These are phyloP conservation scores for Synanthedon andrenaeformis DNA, from an alignment of 2,888 invertebrate genomes.

Conservation along the genomic window DNA sequence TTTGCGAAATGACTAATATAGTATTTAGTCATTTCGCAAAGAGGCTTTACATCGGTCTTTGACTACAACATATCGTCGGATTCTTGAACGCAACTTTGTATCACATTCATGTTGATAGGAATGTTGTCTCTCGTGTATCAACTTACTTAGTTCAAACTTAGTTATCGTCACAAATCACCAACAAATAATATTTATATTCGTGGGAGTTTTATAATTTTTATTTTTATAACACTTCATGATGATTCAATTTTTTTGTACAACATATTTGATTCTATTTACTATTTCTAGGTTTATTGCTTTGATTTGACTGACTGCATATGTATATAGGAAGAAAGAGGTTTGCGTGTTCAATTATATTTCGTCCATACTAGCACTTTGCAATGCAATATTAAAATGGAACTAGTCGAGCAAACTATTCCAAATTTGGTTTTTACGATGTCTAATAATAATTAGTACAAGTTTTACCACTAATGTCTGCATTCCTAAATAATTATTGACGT, in stretches of 20 bases:
- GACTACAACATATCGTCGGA: not conserved
- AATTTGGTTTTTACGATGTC: slow-evolving; percentile 1
- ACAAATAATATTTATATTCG: slow-evolving; percentile 13
- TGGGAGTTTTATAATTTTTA: too few relatives aligned
- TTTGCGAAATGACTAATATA: too few relatives aligned
- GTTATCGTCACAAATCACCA: not conserved
- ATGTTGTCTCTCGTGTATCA: slow-evolving; percentile 20
- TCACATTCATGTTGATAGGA: slow-evolving; percentile 12
- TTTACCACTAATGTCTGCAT: not conserved
- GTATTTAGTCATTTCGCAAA: not conserved
- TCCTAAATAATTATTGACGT: too few relatives aligned
- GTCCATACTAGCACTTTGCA: slow-evolving; percentile 12
- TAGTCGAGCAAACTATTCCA: slow-evolving; percentile 4
- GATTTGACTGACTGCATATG: too few relatives aligned
- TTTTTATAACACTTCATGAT: too few relatives aligned
- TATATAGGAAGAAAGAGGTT: slow-evolving; percentile 19
- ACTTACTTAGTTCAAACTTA: not conserved
- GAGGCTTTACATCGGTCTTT: not conserved
- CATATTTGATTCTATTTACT: too few relatives aligned
- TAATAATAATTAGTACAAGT: not conserved
- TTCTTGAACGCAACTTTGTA: not conserved
- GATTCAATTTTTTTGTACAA: too few relatives aligned
- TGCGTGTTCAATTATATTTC: slow-evolving; percentile 17
- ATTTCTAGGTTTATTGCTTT: too few relatives aligned
- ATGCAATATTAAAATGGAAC: slow-evolving; percentile 5